phyloP scores from a whole-genome alignment of 2,113 vertebrate species.

The Megaceryle maxima region DNA sequence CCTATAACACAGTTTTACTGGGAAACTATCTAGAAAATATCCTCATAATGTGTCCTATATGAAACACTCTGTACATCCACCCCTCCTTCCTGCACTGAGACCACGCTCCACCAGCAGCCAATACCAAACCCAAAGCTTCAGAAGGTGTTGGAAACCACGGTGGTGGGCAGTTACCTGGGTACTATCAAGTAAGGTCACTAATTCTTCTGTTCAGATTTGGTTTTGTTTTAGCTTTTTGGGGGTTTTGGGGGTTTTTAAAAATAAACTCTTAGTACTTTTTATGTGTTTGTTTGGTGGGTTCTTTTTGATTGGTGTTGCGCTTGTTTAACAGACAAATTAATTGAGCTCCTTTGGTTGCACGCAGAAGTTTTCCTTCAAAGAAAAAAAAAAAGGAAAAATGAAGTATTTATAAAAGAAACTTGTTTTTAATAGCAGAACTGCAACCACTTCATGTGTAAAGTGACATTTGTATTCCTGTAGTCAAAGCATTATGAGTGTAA shows the following conservation, averaged over 20 bases:
- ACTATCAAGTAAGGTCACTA: background rate
- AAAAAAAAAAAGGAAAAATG: background rate
- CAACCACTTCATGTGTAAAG: fast-evolving
- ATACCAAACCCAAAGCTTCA: background rate
- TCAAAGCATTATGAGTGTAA: background rate
- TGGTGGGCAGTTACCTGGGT: no score
- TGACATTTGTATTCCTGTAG: background rate
- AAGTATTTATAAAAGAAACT: background rate
- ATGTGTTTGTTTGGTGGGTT: no score
- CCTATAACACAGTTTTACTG: fast-evolving
- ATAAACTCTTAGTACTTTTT: background rate
- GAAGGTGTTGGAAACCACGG: background rate
- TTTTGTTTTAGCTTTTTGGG: background rate
- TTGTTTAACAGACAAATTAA: background rate
- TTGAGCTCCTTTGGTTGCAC: background rate
- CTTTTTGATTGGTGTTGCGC: background rate
- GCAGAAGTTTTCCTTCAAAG: background rate
- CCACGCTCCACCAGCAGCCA: background rate
- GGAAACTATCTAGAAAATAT: background rate
- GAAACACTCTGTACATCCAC: background rate
- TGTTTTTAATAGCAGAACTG: background rate
- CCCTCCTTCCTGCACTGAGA: background rate
- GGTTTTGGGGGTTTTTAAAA: background rate
- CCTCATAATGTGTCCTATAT: fast-evolving
- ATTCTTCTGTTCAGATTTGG: background rate